A percentile compares a stretch with the other conserved stretches of the same genome.
Evolutionary conservation across 2,797 vertebrate genomes (phyloP).

Genomic region (Pangasius sanitwongsei): DNA sequence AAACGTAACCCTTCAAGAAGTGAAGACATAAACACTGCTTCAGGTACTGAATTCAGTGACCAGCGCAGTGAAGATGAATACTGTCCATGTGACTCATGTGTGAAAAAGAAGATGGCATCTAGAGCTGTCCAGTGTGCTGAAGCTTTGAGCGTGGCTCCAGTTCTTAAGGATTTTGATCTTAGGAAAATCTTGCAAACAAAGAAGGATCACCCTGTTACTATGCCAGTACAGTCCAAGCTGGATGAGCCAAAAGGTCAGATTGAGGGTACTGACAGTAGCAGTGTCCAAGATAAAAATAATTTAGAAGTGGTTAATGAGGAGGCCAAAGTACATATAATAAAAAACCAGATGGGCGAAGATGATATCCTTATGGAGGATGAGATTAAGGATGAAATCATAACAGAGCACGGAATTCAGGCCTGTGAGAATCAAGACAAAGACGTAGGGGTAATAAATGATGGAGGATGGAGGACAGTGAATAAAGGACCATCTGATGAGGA

Average conservation of each 20-base stretch:
- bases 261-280: background rate
- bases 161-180: constrained; percentile 83
- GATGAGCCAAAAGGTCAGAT: background rate
- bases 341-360: background rate
- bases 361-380: constrained; percentile 4
- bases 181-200: constrained; percentile 79
- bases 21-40: constrained; percentile 65
- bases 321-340: background rate
- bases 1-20: constrained; percentile 70
- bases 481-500: background rate
- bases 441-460: constrained; percentile 24
- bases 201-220: constrained; percentile 48
- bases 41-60: constrained; percentile 70
- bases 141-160: constrained; percentile 66
- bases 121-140: constrained; percentile 51
- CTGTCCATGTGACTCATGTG: constrained; percentile 87
- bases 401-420: background rate
- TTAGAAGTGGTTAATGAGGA: constrained; percentile 43
- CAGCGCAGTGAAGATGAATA: constrained; percentile 79
- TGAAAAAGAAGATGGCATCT: constrained; percentile 71
- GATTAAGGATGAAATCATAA: background rate
- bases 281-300: constrained; percentile 52
- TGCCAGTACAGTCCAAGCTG: constrained; percentile 23
- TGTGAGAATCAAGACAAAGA: constrained; percentile 13
- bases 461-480: background rate